Conservation (phyloP, 2,888 invertebrate species). For the Catonia carolina region DNA sequence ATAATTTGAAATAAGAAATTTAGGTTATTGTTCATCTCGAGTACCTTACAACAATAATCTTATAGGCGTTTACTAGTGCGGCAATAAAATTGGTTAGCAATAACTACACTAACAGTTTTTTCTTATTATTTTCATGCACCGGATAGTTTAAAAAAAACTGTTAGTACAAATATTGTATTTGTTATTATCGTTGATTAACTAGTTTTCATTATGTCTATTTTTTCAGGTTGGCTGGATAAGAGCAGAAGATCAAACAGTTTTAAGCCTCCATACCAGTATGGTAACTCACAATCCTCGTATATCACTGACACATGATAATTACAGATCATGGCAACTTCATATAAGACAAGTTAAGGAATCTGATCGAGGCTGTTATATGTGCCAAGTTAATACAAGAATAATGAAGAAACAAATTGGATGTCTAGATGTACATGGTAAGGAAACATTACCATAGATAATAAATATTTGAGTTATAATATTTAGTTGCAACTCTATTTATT, state of each 20-base stretch:
- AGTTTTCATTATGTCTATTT: slow-evolving; percentile 6
- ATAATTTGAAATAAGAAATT: too few species aligned
- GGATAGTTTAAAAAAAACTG: too few species aligned
- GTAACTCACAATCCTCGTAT: slow-evolving; percentile 79
- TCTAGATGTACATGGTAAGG: slow-evolving; percentile 50
- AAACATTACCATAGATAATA: background rate
- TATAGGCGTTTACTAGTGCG: too few species aligned
- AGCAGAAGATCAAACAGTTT: slow-evolving; percentile 81
- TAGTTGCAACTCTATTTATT: too few species aligned
- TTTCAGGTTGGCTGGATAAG: slow-evolving; percentile 81
- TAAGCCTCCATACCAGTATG: slow-evolving; percentile 75
- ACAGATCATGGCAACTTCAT: slow-evolving; percentile 75
- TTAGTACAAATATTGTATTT: too few species aligned
- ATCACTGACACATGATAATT: slow-evolving; percentile 71
- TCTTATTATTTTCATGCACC: too few species aligned
- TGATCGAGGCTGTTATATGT: slow-evolving; percentile 86
- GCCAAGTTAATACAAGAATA: slow-evolving; percentile 81
- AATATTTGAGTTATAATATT: too few species aligned
- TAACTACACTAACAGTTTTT: too few species aligned
- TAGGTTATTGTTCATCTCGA: too few species aligned
- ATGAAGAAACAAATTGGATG: slow-evolving; percentile 86
- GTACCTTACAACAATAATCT: too few species aligned
- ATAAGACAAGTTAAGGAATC: slow-evolving; percentile 73
- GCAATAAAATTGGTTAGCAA: too few species aligned
- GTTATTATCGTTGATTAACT: too few species aligned